Conservation (phyloP, 2,888 invertebrate species). For the Dasysyrphus tricinctus region DNA sequence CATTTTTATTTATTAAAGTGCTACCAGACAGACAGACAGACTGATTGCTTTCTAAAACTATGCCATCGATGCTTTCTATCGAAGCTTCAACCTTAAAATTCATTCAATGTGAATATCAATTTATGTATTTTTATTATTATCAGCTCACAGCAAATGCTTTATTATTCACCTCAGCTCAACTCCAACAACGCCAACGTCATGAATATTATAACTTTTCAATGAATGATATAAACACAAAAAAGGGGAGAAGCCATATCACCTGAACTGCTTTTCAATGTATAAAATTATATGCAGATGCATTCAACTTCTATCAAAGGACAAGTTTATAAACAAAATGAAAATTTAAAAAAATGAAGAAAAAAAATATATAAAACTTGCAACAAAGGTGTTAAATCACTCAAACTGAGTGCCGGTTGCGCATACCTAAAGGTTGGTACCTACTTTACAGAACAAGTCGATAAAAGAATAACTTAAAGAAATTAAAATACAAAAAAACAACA, state of each 20-base stretch:
- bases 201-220: slow-evolving; percentile 55
- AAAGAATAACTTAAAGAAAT: slow-evolving; percentile 11
- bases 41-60: slow-evolving; percentile 1
- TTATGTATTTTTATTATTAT: slow-evolving; percentile 11
- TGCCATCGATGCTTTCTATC: slow-evolving; percentile 7
- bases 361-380: slow-evolving; percentile 3
- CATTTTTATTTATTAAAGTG: neutral
- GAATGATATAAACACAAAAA: slow-evolving; percentile 3
- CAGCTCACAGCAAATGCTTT: slow-evolving; percentile 20
- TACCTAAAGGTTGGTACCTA: neutral
- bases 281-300: slow-evolving; percentile 57
- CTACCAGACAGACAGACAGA: slow-evolving; percentile 1
- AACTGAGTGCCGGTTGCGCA: slow-evolving; percentile 36
- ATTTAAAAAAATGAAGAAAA: neutral
- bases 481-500: neutral
- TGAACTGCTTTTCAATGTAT: slow-evolving; percentile 32
- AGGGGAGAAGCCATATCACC: slow-evolving; percentile 25
- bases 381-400: slow-evolving; percentile 72
- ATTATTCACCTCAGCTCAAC: slow-evolving; percentile 42
- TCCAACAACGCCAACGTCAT: slow-evolving; percentile 20
- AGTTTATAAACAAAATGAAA: slow-evolving; percentile 5
- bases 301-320: slow-evolving; percentile 48
- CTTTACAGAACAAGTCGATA: slow-evolving; percentile 3
- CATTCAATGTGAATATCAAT: slow-evolving; percentile 46
- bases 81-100: slow-evolving; percentile 15